Evolutionary conservation across 1,140 invertebrate genomes (phyloP), one percentile per base, ranked within the genome.

Genomic region (Holcopasites calliopsidis): DNA sequence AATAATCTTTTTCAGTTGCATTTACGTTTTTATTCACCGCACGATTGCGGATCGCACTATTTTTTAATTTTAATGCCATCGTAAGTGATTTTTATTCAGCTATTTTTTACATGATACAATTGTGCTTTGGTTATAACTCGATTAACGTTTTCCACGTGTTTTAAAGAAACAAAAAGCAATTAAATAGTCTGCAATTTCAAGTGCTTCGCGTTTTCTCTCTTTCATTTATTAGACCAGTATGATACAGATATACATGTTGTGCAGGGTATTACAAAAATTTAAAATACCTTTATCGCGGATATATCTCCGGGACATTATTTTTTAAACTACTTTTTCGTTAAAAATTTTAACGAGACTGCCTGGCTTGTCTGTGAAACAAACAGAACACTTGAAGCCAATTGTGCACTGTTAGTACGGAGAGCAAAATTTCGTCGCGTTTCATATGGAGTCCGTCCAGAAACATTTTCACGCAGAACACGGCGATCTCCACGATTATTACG

Each of bases 381-480:
- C 91, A 92, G 61, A 91, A 92, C 26, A 92, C 90, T 87, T 92
- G 91, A 7, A 91, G 77, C 91, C 91, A 92, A 73, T 92, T 91
- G 69, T 89, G 85, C 7, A 87, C 62, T 1, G 83, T 87, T 35
- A 90, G 84, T 26, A 90, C 61, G 28, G 89, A 86, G 18, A 88
- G 78, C 11, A 91, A 76, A 76, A 92, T 86, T 68, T 91, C 89
- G 60, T 89, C 85, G 7, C 87, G 83, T 65, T 88, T 88, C 18
- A 91, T 38, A 42, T 90, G 86, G 42, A 91, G 75, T 23, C 90
- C 90, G 44, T 91, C 89, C 38, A 90, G 44, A 61, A 91, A 87
- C 26, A 91, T 72, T 40, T 84, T 77, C 6, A 88, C 87, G 7
- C 88, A 82, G 77, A 91, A 91, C n/a, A 90, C 79, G 21, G 88